Base-by-base conservation (phyloP, 2,888 invertebrate species). In the Drosophila sordidapex region DNA sequence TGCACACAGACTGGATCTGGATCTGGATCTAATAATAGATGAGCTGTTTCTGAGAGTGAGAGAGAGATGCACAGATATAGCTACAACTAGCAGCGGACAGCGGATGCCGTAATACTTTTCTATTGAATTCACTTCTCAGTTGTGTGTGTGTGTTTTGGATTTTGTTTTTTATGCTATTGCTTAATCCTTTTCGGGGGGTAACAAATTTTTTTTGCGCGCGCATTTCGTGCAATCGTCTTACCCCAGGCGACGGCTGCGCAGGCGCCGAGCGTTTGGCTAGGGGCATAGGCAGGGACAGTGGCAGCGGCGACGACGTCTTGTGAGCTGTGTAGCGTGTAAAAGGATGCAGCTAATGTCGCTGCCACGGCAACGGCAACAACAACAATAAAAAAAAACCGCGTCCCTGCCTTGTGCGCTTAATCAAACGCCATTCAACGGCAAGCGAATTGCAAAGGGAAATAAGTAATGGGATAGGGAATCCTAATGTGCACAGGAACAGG, bases 321-420 rank as follows among this genome's bases (percentile, higher is more conserved):
- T 70, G 69, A 71, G 79, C 59, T 79, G 75, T 74, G 54, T 51
- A 76, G 68, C 80, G 71, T 83, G 81, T 81, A 91, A 87, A 91
- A 91, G 89, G 91, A 91, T 91, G 91, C 91, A 91, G 90, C 91
- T 91, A 91, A 91, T 91, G 91, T 90, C 84, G 82, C 85, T 74
- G 73, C n/a, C 40, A n/a, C n/a, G 4, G 8, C 29, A 13, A 2
- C 4, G 7, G 18, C 15, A 56, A 38, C 10, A 56, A 27, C 10
- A 59, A 43, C 54, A 70, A 70, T 56, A 57, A 13, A 51, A 53
- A 58, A 67, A 79, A 75, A 69, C 53, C 57, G 67, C 66, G 64
- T 66, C 64, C 63, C 71, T 78, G 59, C 75, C 73, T 83, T 86
- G 83, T 87, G 81, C 69, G 78, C 70, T 80, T 87, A 87, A 85